phyloP scores from a whole-genome alignment of 2,888 invertebrate species.

The Cataglyphis livida region DNA sequence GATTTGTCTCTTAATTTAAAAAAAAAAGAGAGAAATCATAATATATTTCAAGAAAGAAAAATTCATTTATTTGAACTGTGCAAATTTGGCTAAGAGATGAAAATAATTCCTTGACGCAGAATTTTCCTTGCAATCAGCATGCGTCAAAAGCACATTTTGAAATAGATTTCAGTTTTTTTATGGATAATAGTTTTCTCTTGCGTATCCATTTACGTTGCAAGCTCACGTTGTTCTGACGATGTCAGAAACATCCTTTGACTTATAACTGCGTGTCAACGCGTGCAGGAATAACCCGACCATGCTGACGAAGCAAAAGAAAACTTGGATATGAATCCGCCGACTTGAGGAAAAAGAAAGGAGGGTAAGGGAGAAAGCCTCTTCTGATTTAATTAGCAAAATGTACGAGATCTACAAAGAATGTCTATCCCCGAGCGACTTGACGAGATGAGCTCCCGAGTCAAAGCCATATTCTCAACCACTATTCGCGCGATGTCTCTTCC shows the following conservation, averaged over 20 bases:
- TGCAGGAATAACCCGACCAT: constrained; percentile 77
- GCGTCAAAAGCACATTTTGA: constrained; percentile 29
- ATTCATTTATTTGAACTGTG: neutral
- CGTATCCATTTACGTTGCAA: constrained; percentile 25
- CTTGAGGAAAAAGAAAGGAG: constrained; percentile 29
- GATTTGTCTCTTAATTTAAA: neutral
- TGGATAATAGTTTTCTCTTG: constrained; percentile 12
- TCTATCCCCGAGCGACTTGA: constrained; percentile 17
- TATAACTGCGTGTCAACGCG: constrained; percentile 80
- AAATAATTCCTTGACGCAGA: neutral
- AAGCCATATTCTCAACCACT: constrained; percentile 52
- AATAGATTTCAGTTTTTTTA: neutral
- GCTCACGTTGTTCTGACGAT: constrained; percentile 44
- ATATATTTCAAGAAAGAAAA: neutral
- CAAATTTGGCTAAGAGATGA: neutral
- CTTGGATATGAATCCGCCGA: neutral
- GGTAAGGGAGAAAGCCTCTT: constrained; percentile 67
- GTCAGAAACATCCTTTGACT: constrained; percentile 73
- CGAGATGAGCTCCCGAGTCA: constrained; percentile 60
- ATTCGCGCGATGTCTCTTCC: neutral
- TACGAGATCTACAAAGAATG: constrained; percentile 80
- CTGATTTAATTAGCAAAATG: constrained; percentile 84
- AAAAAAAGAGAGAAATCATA: neutral
- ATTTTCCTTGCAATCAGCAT: constrained; percentile 14
- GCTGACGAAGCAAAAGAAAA: constrained; percentile 43